These are phyloP conservation scores for Tetropium fuscum DNA, from an alignment of 2,888 invertebrate species.

Conservation along the genomic window DNA sequence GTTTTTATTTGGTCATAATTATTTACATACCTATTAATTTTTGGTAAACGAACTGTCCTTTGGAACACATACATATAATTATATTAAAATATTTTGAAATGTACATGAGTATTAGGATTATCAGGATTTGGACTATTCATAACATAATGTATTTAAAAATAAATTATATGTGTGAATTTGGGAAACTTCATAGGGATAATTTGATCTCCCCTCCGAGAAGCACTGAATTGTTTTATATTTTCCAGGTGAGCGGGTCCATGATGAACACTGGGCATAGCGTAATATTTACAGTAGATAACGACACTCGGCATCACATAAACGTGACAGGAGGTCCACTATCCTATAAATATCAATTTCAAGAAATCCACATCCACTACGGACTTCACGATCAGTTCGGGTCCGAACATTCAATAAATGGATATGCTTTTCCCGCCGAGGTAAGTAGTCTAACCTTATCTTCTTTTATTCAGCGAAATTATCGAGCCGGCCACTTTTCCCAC, in stretches of 20 bases:
- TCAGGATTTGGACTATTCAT: too few relatives aligned
- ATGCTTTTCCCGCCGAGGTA: slow-evolving; percentile 98
- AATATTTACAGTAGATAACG: slow-evolving; percentile 90
- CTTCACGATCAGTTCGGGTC: slow-evolving; percentile 93
- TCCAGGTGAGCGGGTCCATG: slow-evolving; percentile 89
- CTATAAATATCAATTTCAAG: slow-evolving; percentile 95
- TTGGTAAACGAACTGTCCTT: too few relatives aligned
- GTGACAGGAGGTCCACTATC: slow-evolving; percentile 96
- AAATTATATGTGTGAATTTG: too few relatives aligned
- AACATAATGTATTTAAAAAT: too few relatives aligned
- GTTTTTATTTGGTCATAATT: too few relatives aligned
- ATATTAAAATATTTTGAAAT: too few relatives aligned
- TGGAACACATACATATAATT: too few relatives aligned
- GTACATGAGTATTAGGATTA: too few relatives aligned
- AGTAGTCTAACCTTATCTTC: slow-evolving; percentile 54
- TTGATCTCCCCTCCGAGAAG: too few relatives aligned
- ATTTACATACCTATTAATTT: too few relatives aligned
- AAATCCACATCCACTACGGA: slow-evolving; percentile 95
- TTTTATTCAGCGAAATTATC: slow-evolving; percentile 38
- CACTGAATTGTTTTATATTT: slow-evolving; percentile 33
- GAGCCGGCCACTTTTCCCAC: slow-evolving; percentile 31
- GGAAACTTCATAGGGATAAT: too few relatives aligned
- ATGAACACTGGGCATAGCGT: slow-evolving; percentile 96
- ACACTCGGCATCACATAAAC: slow-evolving; percentile 87
- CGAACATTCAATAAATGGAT: slow-evolving; percentile 96